Percentiles rank a stretch among this genome's conserved stretches.
Evolutionary conservation across 2,113 vertebrate species (phyloP).

Genomic region (Callocephalon fimbriatum): DNA sequence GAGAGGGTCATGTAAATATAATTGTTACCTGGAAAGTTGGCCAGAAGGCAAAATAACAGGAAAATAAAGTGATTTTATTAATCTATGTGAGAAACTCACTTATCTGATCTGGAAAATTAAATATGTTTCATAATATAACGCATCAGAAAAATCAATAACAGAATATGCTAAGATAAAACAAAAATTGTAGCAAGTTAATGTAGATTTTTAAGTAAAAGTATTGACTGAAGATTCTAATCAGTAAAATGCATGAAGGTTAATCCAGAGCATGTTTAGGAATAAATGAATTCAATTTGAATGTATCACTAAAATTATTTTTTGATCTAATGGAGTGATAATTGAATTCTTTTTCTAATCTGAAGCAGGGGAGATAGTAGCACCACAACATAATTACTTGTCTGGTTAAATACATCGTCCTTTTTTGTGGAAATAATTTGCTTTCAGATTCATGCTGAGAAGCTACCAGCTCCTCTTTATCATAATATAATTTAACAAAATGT

Average conservation of each 20-base stretch:
- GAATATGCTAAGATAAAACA: conserved; percentile 47
- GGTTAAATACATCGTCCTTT: conserved; percentile 76
- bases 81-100: background rate
- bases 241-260: conserved; percentile 67
- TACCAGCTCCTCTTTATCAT: conserved; percentile 76
- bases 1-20: background rate
- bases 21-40: background rate
- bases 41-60: background rate
- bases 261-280: conserved; percentile 70
- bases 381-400: conserved; percentile 79
- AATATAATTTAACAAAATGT: conserved; percentile 80
- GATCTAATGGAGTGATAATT: conserved; percentile 80
- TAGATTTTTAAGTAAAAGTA: conserved; percentile 66
- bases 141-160: conserved; percentile 55
- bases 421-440: conserved; percentile 77
- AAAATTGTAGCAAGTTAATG: conserved; percentile 35
- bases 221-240: conserved; percentile 70
- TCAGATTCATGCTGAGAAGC: conserved; percentile 77
- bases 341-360: conserved; percentile 77
- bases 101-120: conserved; percentile 40
- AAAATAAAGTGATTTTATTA: background rate
- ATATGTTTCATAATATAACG: conserved; percentile 32
- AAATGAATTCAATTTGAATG: conserved; percentile 76
- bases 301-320: conserved; percentile 78
- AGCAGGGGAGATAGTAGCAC: conserved; percentile 69